Evolutionary conservation across 2,113 vertebrate species (phyloP), one percentile per base, ranked within the genome.

Genomic region (Muscicapa adusta): DNA sequence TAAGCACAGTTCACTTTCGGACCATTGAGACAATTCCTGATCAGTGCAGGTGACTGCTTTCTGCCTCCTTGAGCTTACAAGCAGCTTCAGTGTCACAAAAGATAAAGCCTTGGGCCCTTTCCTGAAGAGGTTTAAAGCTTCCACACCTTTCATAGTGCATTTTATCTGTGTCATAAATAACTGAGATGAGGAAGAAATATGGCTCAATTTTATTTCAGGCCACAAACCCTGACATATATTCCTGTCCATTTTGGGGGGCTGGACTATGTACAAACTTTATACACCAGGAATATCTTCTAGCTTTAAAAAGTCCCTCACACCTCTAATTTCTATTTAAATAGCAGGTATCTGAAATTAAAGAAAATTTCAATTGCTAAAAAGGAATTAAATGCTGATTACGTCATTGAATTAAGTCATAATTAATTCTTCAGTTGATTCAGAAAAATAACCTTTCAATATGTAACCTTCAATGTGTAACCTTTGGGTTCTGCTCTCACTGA

Each of bases 1-100:
- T 99, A 94, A 93, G 98, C 93, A n/a, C 12, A 33, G 40, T 42
- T 85, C 18, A 2, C 58, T 85, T 73, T 70, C 10, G 67, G 36
- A 76, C 72, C 18, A 12, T 57, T 92, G 50, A 89, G 38, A 60
- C 14, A 28, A 57, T 72, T 70, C 61, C 48, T 57, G 34, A 36
- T 60, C 65, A 22, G 20, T 65, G 71, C n/a, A 50, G 38, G 24
- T 0, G 0, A 48, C 20, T 33, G 9, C 20, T 77, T 88, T 71
- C 68, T 78, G 43, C 60, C 40, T 53, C 23, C 45, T 18, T 67
- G 42, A 34, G 34, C 17, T 61, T 73, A 43, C 12, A 57, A 48
- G 23, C 42, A 24, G 7, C 43, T 50, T 43, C 29, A 53, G 11
- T 25, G 9, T 18, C 58, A 85, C 38, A 47, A 61, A 85, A 85